phyloP scores from a whole-genome alignment of 2,113 vertebrate genomes.

The Taurulus bubalis region DNA sequence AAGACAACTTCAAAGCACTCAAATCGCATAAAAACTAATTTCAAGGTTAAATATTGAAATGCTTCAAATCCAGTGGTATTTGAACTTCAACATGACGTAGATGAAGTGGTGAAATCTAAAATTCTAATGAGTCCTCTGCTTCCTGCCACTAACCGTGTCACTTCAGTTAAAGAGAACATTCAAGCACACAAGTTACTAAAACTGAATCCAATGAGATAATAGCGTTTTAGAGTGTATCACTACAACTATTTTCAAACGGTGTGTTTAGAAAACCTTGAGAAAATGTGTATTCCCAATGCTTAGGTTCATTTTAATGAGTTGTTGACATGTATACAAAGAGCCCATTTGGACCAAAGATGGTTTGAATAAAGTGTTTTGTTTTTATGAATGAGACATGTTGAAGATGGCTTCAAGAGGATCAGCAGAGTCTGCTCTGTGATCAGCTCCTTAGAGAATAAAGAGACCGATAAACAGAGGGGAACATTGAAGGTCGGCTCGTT shows the following conservation, averaged over 20 bases:
- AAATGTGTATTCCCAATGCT: background rate
- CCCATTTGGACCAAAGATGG: conserved; percentile 2
- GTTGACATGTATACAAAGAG: background rate
- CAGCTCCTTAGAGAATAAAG: conserved; percentile 28
- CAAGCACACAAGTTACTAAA: background rate
- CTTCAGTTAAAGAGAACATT: background rate
- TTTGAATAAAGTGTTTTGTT: background rate
- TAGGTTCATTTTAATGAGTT: background rate
- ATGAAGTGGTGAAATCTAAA: background rate
- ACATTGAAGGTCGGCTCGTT: conserved; percentile 19
- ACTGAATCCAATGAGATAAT: background rate
- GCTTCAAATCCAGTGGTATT: background rate
- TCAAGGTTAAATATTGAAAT: background rate
- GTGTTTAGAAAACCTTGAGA: background rate
- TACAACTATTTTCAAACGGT: background rate
- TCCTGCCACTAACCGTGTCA: background rate
- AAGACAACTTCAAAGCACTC: background rate
- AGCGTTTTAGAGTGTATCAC: background rate
- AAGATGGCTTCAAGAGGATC: conserved; percentile 32
- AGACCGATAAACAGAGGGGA: conserved; percentile 37
- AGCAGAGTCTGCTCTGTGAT: conserved; percentile 35
- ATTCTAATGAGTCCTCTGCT: background rate
- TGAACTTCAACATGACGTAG: background rate
- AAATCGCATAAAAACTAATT: background rate
- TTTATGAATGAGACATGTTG: conserved; percentile 28